Evolutionary conservation across 1,140 invertebrate genomes (phyloP), one percentile per base, ranked within the genome.

Genomic region (Mamestra configurata): DNA sequence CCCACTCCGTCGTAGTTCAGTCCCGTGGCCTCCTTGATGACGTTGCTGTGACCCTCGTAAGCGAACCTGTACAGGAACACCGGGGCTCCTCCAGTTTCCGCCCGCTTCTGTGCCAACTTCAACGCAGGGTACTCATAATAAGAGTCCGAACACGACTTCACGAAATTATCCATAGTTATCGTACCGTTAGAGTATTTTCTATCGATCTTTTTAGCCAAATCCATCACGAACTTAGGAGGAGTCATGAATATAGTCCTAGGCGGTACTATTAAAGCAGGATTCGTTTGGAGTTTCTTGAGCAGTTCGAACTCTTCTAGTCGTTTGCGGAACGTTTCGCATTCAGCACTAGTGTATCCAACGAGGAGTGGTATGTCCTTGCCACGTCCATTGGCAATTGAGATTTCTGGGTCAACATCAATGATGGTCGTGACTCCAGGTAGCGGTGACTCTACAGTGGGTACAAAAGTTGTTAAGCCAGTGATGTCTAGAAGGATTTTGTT

Each of bases 81-180:
- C 0, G 89, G 85, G 24, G 89, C 87, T 3, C 87, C 85, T 0
- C 78, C 80, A 20, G 70, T 72, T 4, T 49, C 57, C 11, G 81
- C 79, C 64, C 90, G 80, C 24, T 70, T 81, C n/a, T 88, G 80
- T 0, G 89, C 89, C 24, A 91, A 13, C 46, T 88, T 88, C 11
- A 94, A 37, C 1, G 91, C 89, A 4, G 93, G 92, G 15, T 93
- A 92, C 57, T 84, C 68, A 79, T 90, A 93, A 77, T 79, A 88
- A 8, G 73, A 79, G 24, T 94, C 92, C 0, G 92, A 79, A 61
- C 89, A 91, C 4, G 79, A 83, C 18, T 86, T 81, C 0, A 93
- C 4, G 18, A 89, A 92, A 1, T 84, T 77, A 7, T 94, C 87
- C 71, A 90, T 82, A 6, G 79, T 86, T 0, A 84, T 64, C 4